phyloP scores from a whole-genome alignment of 2,113 vertebrate species.

The Pungitius pungitius region DNA sequence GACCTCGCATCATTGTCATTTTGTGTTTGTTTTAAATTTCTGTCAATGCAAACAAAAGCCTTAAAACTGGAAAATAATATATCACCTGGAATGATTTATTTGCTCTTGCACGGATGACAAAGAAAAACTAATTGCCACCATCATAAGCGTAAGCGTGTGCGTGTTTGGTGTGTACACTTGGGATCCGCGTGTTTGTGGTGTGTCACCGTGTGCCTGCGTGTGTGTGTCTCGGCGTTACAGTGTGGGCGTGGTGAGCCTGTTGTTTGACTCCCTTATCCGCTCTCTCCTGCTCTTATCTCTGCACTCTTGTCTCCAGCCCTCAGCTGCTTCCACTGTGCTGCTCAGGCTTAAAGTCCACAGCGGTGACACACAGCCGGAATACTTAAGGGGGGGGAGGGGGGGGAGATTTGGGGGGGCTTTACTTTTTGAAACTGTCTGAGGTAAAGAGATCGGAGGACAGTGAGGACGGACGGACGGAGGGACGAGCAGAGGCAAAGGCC shows the following conservation, averaged over 20 bases:
- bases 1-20: slow-evolving; percentile 25
- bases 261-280: slow-evolving; percentile 70
- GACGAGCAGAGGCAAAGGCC: background rate
- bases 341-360: slow-evolving; percentile 45
- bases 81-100: slow-evolving; percentile 12
- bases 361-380: slow-evolving; percentile 64
- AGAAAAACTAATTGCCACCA: slow-evolving; percentile 9
- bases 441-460: slow-evolving; percentile 4
- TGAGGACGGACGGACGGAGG: background rate
- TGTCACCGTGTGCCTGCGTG: slow-evolving; percentile 38
- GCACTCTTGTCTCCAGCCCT: slow-evolving; percentile 58
- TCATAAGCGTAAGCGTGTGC: background rate
- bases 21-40: slow-evolving; percentile 1
- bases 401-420: too few relatives aligned
- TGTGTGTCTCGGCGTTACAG: slow-evolving; percentile 51
- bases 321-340: slow-evolving; percentile 57
- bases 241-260: slow-evolving; percentile 67
- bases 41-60: slow-evolving; percentile 14
- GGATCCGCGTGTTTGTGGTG: slow-evolving; percentile 30
- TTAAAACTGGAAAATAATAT: background rate
- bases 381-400: too few relatives aligned
- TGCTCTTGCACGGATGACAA: background rate
- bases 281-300: slow-evolving; percentile 66
- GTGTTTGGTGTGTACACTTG: background rate
- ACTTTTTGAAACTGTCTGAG: slow-evolving; percentile 69